Percentiles rank a stretch among this genome's conserved stretches.
Conservation (phyloP, 2,888 invertebrate species). For the Brachypalpus laphriformis region DNA sequence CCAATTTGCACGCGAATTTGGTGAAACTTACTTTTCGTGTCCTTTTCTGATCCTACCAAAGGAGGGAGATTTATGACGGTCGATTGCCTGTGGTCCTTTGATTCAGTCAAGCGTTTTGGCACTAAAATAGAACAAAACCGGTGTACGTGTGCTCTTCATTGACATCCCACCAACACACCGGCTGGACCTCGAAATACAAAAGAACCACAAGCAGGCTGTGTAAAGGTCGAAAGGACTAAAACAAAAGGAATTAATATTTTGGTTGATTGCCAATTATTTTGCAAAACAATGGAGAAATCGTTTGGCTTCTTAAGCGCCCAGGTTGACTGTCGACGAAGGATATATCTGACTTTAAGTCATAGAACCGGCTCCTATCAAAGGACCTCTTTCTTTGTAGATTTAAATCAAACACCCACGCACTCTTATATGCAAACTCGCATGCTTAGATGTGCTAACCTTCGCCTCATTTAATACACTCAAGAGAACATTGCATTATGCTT, state of each 20-base stretch:
- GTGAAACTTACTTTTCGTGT: slow-evolving; percentile 14
- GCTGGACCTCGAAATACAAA: neutral
- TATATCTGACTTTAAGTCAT: neutral
- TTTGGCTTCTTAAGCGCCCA: slow-evolving; percentile 1
- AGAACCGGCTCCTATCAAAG: neutral
- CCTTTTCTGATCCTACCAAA: neutral
- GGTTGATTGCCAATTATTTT: slow-evolving; percentile 57
- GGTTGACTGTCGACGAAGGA: slow-evolving; percentile 22
- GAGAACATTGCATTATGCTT: slow-evolving; percentile 21
- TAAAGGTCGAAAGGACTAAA: slow-evolving; percentile 12
- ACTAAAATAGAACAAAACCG: neutral
- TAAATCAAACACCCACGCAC: neutral
- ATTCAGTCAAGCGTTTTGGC: neutral
- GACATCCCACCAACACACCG: neutral
- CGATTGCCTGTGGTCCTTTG: slow-evolving; percentile 9
- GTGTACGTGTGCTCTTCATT: neutral
- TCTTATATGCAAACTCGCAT: neutral
- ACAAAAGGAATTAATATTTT: slow-evolving; percentile 28
- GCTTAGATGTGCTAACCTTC: neutral
- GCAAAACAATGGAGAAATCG: neutral
- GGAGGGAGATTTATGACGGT: slow-evolving; percentile 25
- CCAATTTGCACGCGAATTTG: slow-evolving; percentile 24
- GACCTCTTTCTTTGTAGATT: neutral
- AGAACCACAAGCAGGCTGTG: neutral
- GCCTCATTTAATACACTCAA: slow-evolving; percentile 25